Conservation (phyloP, 2,113 vertebrate species). For the Alethe castanea region DNA sequence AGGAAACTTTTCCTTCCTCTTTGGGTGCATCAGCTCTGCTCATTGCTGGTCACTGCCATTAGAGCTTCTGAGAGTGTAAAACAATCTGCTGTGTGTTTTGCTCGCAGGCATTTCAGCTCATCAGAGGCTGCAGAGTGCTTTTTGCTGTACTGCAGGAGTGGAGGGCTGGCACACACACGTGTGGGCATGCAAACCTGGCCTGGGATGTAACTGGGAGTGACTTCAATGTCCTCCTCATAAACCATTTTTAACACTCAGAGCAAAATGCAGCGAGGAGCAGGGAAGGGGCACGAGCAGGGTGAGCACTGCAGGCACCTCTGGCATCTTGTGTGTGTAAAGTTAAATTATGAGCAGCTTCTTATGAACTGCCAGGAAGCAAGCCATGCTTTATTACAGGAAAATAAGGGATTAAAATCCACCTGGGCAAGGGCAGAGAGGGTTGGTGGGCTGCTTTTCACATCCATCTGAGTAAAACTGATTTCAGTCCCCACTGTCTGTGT, state of each 20-base stretch:
- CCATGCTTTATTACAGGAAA: background rate
- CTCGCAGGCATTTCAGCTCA: constrained; percentile 34
- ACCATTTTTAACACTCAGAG: background rate
- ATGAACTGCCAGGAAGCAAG: background rate
- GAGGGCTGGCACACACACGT: background rate
- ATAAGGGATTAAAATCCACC: background rate
- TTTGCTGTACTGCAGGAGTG: background rate
- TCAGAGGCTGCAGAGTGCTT: constrained; percentile 28
- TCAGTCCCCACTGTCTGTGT: background rate
- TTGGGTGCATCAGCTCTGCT: background rate
- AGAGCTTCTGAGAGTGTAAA: background rate
- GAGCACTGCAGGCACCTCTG: background rate
- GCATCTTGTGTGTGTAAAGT: background rate
- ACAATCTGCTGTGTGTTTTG: constrained; percentile 22
- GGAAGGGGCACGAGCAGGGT: background rate
- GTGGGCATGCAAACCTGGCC: background rate
- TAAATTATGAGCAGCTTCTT: background rate
- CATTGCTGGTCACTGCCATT: background rate
- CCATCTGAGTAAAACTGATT: background rate
- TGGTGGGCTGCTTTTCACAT: background rate
- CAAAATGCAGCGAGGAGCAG: background rate
- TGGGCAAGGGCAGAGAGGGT: background rate
- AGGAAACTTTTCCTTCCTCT: background rate
- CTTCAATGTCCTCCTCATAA: background rate
- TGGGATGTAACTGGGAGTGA: background rate